Conservation (phyloP, 2,797 vertebrate genomes). For the Salarias fasciatus region DNA sequence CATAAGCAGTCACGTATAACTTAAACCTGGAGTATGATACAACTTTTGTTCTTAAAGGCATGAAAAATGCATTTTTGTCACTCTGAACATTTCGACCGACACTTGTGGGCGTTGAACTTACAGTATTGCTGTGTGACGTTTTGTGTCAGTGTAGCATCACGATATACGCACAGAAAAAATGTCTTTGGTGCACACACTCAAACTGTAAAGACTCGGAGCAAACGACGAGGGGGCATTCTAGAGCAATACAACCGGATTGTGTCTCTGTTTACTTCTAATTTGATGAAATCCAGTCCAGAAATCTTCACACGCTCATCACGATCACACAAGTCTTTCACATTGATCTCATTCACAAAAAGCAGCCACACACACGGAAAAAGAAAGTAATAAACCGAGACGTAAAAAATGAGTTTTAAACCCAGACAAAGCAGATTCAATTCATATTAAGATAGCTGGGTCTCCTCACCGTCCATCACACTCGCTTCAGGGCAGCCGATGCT, state of each 20-base stretch:
- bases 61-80: constrained; percentile 30
- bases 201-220: constrained; percentile 44
- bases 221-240: constrained; percentile 25
- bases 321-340: constrained; percentile 85
- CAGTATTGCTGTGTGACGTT: constrained; percentile 88
- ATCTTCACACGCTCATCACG: constrained; percentile 68
- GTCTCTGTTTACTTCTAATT: constrained; percentile 61
- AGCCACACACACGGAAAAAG: constrained; percentile 82
- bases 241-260: constrained; percentile 65
- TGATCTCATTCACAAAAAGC: constrained; percentile 84
- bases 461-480: constrained; percentile 31
- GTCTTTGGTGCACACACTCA: constrained; percentile 88
- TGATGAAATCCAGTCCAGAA: constrained; percentile 37
- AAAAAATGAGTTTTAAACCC: constrained; percentile 10
- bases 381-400: constrained; percentile 74
- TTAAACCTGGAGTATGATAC: constrained; percentile 33
- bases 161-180: constrained; percentile 72
- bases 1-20: constrained; percentile 34
- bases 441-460: constrained; percentile 38
- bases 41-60: constrained; percentile 35
- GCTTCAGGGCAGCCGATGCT: constrained; percentile 28
- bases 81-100: constrained; percentile 25
- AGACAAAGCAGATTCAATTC: constrained; percentile 31
- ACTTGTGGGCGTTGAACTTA: constrained; percentile 51
- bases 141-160: constrained; percentile 69